A percentile compares a stretch with the other conserved stretches of the same genome.
Evolutionary conservation across 2,797 vertebrate genomes (phyloP).

Genomic region (Poecilia wingei): DNA sequence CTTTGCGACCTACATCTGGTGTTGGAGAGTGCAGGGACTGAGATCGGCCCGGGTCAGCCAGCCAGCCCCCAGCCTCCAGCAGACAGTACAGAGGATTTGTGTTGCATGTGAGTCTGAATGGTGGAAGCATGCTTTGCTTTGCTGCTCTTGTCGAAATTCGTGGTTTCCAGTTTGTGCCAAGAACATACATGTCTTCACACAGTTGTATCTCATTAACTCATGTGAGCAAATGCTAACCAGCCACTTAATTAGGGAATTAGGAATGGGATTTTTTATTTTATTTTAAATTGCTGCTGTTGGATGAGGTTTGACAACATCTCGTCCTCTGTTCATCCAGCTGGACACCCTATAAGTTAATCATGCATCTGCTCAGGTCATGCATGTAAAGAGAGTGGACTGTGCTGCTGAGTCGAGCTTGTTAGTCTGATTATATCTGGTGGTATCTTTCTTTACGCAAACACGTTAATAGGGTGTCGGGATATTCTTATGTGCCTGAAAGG

Average conservation of each 20-base stretch:
- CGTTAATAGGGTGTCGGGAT: neutral
- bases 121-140: constrained; percentile 15
- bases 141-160: constrained; percentile 37
- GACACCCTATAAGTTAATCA: constrained; percentile 55
- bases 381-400: constrained; percentile 45
- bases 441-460: constrained; percentile 25
- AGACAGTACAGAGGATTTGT: constrained; percentile 55
- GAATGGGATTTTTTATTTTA: neutral
- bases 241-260: constrained; percentile 19
- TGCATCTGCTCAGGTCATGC: constrained; percentile 57
- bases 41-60: constrained; percentile 64
- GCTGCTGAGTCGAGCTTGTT: constrained; percentile 55
- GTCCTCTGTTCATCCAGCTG: constrained; percentile 40
- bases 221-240: constrained; percentile 15
- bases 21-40: constrained; percentile 64
- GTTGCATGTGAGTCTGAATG: constrained; percentile 42
- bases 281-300: constrained; percentile 18
- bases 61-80: constrained; percentile 53
- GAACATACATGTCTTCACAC: constrained; percentile 18
- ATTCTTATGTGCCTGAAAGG: neutral
- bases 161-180: constrained; percentile 23
- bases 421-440: constrained; percentile 63
- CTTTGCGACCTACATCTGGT: constrained; percentile 81
- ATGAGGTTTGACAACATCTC: constrained; percentile 34
- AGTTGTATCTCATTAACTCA: constrained; percentile 21